Percentiles rank a stretch among this genome's conserved stretches.
These are phyloP conservation scores for Psococerastis gibbosa DNA, from an alignment of 2,888 invertebrate genomes.

Conservation along the genomic window DNA sequence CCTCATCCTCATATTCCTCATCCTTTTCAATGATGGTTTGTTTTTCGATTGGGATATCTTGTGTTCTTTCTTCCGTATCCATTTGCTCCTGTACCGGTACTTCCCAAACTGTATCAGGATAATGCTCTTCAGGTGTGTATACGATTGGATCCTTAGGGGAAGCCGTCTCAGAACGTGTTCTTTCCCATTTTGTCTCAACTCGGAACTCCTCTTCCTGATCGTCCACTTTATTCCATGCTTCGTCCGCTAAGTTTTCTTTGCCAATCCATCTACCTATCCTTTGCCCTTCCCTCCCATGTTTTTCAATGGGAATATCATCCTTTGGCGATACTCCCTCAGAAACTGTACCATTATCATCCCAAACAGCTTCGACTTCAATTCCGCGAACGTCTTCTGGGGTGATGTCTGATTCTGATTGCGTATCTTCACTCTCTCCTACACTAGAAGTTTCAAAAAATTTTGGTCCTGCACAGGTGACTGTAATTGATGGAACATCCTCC, in stretches of 20 bases:
- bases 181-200: slow-evolving; percentile 3
- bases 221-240: slow-evolving; percentile 3
- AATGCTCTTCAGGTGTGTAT: slow-evolving; percentile 28
- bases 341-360: neutral
- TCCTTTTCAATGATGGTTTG: slow-evolving; percentile 24
- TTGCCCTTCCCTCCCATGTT: slow-evolving; percentile 20
- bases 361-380: slow-evolving; percentile 7
- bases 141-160: slow-evolving; percentile 16
- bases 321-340: slow-evolving; percentile 7
- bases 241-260: slow-evolving; percentile 3
- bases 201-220: neutral
- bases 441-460: slow-evolving; percentile 20
- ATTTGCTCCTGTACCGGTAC: slow-evolving; percentile 28
- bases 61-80: slow-evolving; percentile 23
- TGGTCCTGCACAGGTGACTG: slow-evolving; percentile 26
- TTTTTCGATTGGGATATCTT: slow-evolving; percentile 22
- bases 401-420: slow-evolving; percentile 34
- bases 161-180: slow-evolving; percentile 1
- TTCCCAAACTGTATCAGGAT: slow-evolving; percentile 33
- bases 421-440: slow-evolving; percentile 33
- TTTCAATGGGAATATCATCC: slow-evolving; percentile 11
- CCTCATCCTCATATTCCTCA: slow-evolving; percentile 21
- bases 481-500: slow-evolving; percentile 27
- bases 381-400: slow-evolving; percentile 28
- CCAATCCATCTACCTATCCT: slow-evolving; percentile 6